Evolutionary conservation across 1,140 invertebrate species (phyloP).

Genomic region (Rhynchophorus ferrugineus): DNA sequence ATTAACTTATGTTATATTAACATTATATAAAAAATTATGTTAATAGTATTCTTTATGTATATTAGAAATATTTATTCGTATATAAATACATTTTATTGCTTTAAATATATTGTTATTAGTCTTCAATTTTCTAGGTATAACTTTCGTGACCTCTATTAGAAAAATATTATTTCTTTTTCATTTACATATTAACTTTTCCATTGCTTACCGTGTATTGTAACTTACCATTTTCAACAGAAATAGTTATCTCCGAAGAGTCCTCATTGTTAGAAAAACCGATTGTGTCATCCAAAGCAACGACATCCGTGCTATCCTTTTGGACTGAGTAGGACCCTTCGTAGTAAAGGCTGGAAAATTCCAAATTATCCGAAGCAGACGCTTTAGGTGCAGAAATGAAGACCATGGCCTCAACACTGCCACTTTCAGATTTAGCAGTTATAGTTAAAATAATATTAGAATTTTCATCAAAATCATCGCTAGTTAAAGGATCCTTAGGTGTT

Average conservation of each 20-base stretch:
- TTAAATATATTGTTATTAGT: too few relatives aligned
- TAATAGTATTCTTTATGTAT: too few relatives aligned
- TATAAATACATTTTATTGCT: too few relatives aligned
- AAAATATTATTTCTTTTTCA: too few relatives aligned
- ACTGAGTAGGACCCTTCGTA: not conserved
- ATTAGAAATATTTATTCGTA: too few relatives aligned
- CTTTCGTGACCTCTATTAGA: too few relatives aligned
- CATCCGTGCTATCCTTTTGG: not conserved
- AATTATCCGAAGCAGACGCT: too few relatives aligned
- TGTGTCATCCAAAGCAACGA: constrained; percentile 1
- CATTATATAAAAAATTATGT: too few relatives aligned
- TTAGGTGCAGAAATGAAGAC: constrained; percentile 2
- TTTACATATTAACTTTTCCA: too few relatives aligned
- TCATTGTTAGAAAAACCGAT: constrained; percentile 6
- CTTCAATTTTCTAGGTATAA: too few relatives aligned
- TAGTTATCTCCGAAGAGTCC: constrained; percentile 1
- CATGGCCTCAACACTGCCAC: not conserved
- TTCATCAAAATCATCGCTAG: not conserved
- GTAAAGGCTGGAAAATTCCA: not conserved
- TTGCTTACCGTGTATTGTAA: too few relatives aligned
- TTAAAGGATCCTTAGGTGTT: not conserved
- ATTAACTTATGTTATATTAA: too few relatives aligned
- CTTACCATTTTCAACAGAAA: constrained; percentile 13
- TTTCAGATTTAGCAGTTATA: not conserved
- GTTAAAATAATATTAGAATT: constrained; percentile 7